phyloP scores from a whole-genome alignment of 2,797 vertebrate genomes.

The Choloepus didactylus region DNA sequence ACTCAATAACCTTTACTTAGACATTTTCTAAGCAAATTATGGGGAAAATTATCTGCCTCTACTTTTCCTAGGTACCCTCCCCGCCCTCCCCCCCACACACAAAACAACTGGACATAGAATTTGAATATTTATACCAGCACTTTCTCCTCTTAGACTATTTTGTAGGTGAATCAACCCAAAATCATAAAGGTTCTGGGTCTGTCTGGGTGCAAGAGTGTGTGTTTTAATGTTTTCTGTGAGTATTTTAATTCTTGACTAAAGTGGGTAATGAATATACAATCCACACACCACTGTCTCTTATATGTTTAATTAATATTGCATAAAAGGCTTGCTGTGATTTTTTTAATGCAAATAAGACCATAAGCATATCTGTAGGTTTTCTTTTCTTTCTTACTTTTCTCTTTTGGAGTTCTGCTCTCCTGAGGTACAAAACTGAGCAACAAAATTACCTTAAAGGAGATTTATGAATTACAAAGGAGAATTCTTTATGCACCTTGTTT shows the following conservation, averaged over 20 bases:
- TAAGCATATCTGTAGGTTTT: slow-evolving; percentile 79
- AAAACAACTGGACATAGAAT: slow-evolving; percentile 14
- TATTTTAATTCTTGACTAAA: slow-evolving; percentile 74
- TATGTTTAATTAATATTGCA: slow-evolving; percentile 75
- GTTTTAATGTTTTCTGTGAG: slow-evolving; percentile 42
- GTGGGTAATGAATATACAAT: slow-evolving; percentile 26
- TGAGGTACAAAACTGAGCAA: slow-evolving; percentile 87
- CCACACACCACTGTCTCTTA: slow-evolving; percentile 64
- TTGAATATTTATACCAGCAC: not conserved
- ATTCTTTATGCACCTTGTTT: slow-evolving; percentile 90
- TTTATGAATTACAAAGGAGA: slow-evolving; percentile 88
- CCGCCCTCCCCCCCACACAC: too few species aligned
- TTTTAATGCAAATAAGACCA: slow-evolving; percentile 83
- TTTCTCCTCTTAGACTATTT: slow-evolving; percentile 50
- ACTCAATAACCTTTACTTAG: slow-evolving; percentile 7
- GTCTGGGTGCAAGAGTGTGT: not conserved
- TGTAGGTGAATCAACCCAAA: slow-evolving; percentile 7
- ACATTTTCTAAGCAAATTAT: slow-evolving; percentile 44
- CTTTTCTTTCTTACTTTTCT: slow-evolving; percentile 82
- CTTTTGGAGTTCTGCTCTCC: slow-evolving; percentile 83
- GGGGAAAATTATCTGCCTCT: not conserved
- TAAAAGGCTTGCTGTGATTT: slow-evolving; percentile 74
- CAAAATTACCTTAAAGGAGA: slow-evolving; percentile 89
- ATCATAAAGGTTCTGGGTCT: not conserved
- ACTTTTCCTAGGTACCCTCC: not conserved